These are phyloP conservation scores for Steinernema carpocapsae DNA, from an alignment of 2,888 invertebrate species.

Conservation along the genomic window DNA sequence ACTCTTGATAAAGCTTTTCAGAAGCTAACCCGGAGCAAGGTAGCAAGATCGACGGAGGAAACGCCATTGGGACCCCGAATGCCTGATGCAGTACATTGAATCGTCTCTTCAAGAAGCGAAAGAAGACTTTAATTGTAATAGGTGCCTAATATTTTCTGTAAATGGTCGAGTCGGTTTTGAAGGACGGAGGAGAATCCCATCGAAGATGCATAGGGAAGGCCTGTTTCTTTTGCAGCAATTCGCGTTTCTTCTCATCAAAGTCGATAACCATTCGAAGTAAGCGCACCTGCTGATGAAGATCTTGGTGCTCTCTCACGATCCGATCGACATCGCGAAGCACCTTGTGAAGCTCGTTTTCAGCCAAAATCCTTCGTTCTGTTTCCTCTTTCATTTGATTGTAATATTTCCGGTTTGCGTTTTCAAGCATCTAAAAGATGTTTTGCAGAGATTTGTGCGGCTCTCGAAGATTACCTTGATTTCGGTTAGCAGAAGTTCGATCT, in stretches of 20 bases:
- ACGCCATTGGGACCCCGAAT: no score
- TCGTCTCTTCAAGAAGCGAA: no score
- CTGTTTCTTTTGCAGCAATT: neutral
- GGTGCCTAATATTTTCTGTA: no score
- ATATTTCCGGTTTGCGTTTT: slow-evolving; percentile 2
- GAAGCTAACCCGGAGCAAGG: neutral
- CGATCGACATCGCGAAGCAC: neutral
- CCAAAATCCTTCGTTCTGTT: neutral
- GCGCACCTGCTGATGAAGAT: neutral
- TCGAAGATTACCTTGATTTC: slow-evolving; percentile 2
- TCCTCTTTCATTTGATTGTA: neutral
- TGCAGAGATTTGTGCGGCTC: neutral
- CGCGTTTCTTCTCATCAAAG: neutral
- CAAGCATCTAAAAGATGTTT: neutral
- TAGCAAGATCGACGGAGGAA: no score
- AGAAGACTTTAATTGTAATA: no score
- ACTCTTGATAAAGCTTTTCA: neutral
- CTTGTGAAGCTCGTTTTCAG: neutral
- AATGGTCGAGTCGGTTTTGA: no score
- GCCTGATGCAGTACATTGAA: no score
- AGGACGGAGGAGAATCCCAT: no score
- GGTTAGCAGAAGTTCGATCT: neutral
- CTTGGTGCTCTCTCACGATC: neutral
- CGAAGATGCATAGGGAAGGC: no score
- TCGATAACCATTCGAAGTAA: neutral